Percentiles rank a stretch among this genome's conserved stretches.
phyloP scores from a whole-genome alignment of 1,140 invertebrate genomes.

The Choristoneura fumiferana region DNA sequence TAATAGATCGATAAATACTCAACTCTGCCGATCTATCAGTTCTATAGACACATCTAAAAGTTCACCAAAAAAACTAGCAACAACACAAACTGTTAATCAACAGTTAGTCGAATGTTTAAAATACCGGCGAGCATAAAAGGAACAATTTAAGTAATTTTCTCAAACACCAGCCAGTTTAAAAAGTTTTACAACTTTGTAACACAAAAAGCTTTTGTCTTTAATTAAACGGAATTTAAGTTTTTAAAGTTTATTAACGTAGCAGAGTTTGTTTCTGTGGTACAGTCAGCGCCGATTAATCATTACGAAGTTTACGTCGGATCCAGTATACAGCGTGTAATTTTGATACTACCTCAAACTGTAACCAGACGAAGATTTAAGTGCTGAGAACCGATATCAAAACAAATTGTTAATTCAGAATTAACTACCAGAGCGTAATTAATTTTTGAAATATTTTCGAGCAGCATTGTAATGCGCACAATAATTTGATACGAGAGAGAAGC shows the following conservation, averaged over 20 bases:
- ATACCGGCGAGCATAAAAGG: constrained; percentile 1
- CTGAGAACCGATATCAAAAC: too few species aligned
- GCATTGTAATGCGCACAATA: too few species aligned
- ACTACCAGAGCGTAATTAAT: too few species aligned
- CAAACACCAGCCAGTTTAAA: constrained; percentile 1
- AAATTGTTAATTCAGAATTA: too few species aligned
- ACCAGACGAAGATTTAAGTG: too few species aligned
- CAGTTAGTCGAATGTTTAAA: constrained; percentile 4
- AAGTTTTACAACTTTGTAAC: constrained; percentile 8
- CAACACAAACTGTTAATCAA: constrained; percentile 5
- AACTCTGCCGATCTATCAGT: too few species aligned
- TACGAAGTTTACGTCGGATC: background rate
- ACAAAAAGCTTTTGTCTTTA: constrained; percentile 16
- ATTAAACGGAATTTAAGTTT: constrained; percentile 11
- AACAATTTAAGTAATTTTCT: constrained; percentile 15
- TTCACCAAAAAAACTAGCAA: background rate
- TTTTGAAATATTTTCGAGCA: too few species aligned
- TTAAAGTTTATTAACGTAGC: constrained; percentile 9
- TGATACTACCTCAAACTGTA: too few species aligned
- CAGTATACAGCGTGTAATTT: background rate
- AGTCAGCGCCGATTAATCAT: background rate
- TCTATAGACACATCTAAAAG: too few species aligned
- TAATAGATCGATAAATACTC: too few species aligned
- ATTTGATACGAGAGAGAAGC: too few species aligned
- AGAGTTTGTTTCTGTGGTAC: background rate